Evolutionary conservation across 2,888 invertebrate genomes (phyloP), one percentile per base, ranked within the genome.

Genomic region (Melinaea menophilus): DNA sequence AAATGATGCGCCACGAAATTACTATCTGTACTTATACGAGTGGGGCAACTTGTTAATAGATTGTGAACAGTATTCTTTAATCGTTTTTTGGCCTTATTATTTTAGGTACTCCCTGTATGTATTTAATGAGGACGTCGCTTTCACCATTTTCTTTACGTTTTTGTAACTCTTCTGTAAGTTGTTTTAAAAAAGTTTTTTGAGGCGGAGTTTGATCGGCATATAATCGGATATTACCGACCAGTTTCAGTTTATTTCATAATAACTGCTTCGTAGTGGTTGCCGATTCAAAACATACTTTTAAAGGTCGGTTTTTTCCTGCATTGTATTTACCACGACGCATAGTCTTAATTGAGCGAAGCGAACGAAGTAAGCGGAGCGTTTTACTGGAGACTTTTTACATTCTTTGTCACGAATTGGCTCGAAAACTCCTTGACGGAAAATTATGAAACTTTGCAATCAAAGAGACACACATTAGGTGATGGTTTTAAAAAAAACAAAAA

Each of bases 101-200:
- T 13, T 51, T 67, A 0, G 74, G 76, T 47, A 56, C 65, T 12
- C 72, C 74, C 58, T 73, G 72, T 7, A 72, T 57, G 47, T 74
- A 76, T 65, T 76, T 76, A 3, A 75, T 74, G 34, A 56, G 69
- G 1, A 73, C 55, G 22, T 73, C 56, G 12, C 33, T 64, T 64
- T 76, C 73, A 2, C 74, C 74, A 13, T 66, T 61, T 47, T 68
- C 41, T 60, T 54, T 47, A 0, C 74, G 68, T 5, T 63, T 60
- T 9, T 46, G 54, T 13, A 73, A n/a, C 48, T 73, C 69, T 5
- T 70, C 68, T 63, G 64, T 69, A 3, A 73, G 2, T 1, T 34
- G 58, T 62, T 71, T 55, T 2, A 72, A n/a, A 72, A n/a, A 70
- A 13, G 57, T 51, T 61, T 69, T 68, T 66, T 73, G 73, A 5